These are phyloP conservation scores for Cynopterus brachyotis DNA, from an alignment of 2,113 vertebrate genomes.

Conservation along the genomic window DNA sequence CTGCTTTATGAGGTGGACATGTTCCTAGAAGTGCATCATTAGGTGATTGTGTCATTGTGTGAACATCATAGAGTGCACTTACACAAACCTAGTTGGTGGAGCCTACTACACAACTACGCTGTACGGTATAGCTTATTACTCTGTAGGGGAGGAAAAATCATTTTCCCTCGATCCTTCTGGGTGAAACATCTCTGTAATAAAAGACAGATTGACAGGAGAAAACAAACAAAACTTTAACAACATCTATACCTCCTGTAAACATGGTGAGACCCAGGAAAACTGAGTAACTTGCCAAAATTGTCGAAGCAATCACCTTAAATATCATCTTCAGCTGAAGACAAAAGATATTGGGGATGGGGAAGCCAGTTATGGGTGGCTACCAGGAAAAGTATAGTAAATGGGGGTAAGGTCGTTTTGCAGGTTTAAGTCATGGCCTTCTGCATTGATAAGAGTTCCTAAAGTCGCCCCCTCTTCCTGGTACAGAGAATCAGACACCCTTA, in stretches of 20 bases:
- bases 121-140: neutral
- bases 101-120: neutral
- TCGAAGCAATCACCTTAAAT: neutral
- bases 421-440: neutral
- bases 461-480: neutral
- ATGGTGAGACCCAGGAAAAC: neutral
- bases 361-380: too few species aligned
- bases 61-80: neutral
- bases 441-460: neutral
- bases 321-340: neutral
- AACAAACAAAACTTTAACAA: neutral
- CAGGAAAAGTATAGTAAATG: neutral
- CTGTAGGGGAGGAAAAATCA: neutral
- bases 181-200: neutral
- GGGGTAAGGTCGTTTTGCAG: neutral
- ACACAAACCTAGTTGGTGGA: neutral
- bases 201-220: neutral
- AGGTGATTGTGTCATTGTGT: neutral
- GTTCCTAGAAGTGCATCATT: neutral
- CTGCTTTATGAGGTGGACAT: neutral
- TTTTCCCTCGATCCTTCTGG: neutral
- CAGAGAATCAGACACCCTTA: neutral
- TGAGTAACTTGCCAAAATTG: neutral
- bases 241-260: neutral
- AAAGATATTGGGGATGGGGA: neutral